phyloP scores from a whole-genome alignment of 1,140 invertebrate species.

The Chironomus tepperi region DNA sequence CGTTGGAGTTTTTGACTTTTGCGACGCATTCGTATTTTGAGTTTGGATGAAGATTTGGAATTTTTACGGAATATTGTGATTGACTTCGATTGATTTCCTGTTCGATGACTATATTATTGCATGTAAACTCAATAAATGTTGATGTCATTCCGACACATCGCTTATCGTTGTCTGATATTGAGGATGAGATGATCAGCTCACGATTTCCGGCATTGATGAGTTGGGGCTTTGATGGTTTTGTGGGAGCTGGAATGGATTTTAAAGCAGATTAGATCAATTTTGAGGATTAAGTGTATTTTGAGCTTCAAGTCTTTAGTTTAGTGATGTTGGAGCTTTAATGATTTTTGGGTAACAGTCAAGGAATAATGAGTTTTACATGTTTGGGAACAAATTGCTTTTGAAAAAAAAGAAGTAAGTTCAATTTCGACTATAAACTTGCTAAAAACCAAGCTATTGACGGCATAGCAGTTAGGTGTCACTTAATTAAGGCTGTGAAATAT shows the following conservation, averaged over 20 bases:
- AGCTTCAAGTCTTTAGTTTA: no score
- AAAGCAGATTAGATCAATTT: background rate
- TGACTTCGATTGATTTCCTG: background rate
- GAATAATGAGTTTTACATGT: no score
- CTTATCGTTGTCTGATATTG: background rate
- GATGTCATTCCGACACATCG: background rate
- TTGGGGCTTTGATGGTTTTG: background rate
- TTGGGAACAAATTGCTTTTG: no score
- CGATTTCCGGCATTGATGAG: background rate
- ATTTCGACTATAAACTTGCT: no score
- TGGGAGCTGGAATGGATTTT: background rate
- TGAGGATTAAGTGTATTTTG: background rate
- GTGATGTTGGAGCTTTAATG: no score
- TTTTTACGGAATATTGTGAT: background rate
- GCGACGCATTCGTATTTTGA: background rate
- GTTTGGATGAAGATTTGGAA: background rate
- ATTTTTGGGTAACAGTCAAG: no score
- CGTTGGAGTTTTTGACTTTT: background rate
- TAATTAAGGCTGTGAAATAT: no score
- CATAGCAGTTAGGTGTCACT: no score
- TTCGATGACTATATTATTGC: background rate
- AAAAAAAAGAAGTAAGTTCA: no score
- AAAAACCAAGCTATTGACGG: no score
- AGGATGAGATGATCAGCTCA: background rate
- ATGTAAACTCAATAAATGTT: background rate